A percentile compares a stretch with the other conserved stretches of the same genome.
phyloP scores from a whole-genome alignment of 2,113 vertebrate species.

The Garra rufa region DNA sequence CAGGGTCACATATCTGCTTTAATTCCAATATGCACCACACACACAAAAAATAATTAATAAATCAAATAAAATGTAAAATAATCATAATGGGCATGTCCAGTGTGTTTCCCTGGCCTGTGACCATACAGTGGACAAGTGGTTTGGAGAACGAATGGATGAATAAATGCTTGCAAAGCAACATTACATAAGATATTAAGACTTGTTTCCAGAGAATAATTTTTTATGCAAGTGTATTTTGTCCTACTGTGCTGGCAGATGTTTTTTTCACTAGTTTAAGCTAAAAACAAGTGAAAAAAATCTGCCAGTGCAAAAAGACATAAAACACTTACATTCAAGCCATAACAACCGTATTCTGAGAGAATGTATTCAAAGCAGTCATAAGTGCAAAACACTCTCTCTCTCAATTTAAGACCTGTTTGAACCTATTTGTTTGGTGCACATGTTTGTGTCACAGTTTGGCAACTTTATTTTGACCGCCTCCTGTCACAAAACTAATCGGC shows the following conservation, averaged over 20 bases:
- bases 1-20: too few relatives aligned
- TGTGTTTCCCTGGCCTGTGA: neutral
- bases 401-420: constrained; percentile 36
- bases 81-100: neutral
- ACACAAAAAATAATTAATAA: too few relatives aligned
- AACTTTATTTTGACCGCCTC: constrained; percentile 51
- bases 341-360: too few relatives aligned
- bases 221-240: neutral
- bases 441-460: constrained; percentile 48
- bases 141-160: neutral
- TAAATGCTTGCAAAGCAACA: neutral
- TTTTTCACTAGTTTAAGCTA: neutral
- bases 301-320: neutral
- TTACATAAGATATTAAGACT: neutral
- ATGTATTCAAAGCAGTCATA: too few relatives aligned
- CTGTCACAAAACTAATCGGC: constrained; percentile 49
- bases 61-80: too few relatives aligned
- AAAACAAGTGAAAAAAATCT: neutral
- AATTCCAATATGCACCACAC: too few relatives aligned
- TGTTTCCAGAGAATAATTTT: neutral
- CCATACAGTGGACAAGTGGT: neutral
- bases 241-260: neutral
- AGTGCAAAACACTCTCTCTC: neutral
- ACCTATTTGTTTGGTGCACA: constrained; percentile 27
- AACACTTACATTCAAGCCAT: too few relatives aligned